Evolutionary conservation across 2,113 vertebrate genomes (phyloP).

Genomic region (Oncorhynchus keta): DNA sequence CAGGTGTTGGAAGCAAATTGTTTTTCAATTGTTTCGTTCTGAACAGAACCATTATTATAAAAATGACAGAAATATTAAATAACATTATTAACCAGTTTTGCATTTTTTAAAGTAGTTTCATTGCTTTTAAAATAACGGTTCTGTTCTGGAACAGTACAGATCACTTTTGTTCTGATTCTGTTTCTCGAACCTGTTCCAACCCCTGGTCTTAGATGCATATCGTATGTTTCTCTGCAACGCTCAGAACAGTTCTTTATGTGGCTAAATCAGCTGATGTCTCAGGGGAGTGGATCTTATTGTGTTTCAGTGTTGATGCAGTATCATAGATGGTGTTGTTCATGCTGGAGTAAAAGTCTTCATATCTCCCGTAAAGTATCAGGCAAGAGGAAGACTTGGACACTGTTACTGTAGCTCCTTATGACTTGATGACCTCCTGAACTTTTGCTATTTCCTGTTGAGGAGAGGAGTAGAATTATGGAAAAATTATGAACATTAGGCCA

Average conservation of each 20-base stretch:
- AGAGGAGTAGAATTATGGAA: neutral
- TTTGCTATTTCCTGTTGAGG: constrained; percentile 70
- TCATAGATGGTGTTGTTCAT: too few relatives aligned
- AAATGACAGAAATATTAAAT: too few relatives aligned
- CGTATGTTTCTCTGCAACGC: neutral
- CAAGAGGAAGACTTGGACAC: constrained; percentile 14
- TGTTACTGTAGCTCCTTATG: constrained; percentile 17
- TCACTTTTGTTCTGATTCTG: too few relatives aligned
- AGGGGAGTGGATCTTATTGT: neutral
- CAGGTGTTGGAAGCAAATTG: too few relatives aligned
- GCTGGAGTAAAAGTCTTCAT: neutral
- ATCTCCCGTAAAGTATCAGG: constrained; percentile 1
- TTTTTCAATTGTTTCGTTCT: too few relatives aligned
- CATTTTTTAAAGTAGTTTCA: too few relatives aligned
- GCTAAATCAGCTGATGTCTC: neutral
- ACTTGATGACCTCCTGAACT: constrained; percentile 66
- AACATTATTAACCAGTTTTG: too few relatives aligned
- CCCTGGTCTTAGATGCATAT: neutral
- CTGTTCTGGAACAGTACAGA: too few relatives aligned
- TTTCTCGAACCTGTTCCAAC: too few relatives aligned
- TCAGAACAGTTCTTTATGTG: neutral
- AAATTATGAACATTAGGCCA: too few relatives aligned
- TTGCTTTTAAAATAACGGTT: too few relatives aligned
- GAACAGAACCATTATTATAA: too few relatives aligned
- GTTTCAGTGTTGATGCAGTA: neutral